Evolutionary conservation across 2,888 invertebrate genomes (phyloP), one percentile per base, ranked within the genome.

Genomic region (Tanytarsus gracilentus): DNA sequence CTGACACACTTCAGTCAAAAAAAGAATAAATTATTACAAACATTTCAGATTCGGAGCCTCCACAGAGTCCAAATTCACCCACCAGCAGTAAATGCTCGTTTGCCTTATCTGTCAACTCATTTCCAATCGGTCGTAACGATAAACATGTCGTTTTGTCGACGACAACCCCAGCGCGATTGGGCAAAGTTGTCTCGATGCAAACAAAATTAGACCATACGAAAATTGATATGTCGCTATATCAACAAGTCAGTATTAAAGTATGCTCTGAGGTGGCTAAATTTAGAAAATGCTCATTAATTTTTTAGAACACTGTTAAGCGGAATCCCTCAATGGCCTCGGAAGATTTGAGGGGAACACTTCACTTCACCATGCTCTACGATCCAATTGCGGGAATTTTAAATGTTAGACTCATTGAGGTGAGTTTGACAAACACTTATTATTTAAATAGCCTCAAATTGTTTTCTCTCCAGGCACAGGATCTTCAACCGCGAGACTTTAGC

Each of bases 201-300:
- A 79, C 81, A 51, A 81, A 82, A 65, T 71, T 84, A 64, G 83
- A 82, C 68, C 81, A 80, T 65, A 77, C 79, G 8, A 80, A 81
- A 70, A 80, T 81, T 60, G 80, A 82, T 67, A 76, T 77, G 62
- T 73, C 78, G 1, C 67, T 79, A n/a, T 80, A 80, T 65, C 76
- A 77, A 68, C 75, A 74, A 67, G 78, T 78, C 70, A 39, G 33
- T 14, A 23, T 14, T 30, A 2, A n/a, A 29, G n/a, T 29, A 4
- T 16, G 30, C 30, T 49, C 33, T 11, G 11, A 9, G 3, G 16
- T 36, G 1, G n/a, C 21, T 23, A 52, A 16, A 23, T 52, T 52
- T 52, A 33, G 25, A 23, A 2, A 30, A 56, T 8, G 16, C 16
- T 26, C 3, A 4, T 26, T 16, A 23, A 11, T 48, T 44, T 30